Evolutionary conservation across 2,113 vertebrate genomes (phyloP).

Genomic region (Catharus fuscescens): DNA sequence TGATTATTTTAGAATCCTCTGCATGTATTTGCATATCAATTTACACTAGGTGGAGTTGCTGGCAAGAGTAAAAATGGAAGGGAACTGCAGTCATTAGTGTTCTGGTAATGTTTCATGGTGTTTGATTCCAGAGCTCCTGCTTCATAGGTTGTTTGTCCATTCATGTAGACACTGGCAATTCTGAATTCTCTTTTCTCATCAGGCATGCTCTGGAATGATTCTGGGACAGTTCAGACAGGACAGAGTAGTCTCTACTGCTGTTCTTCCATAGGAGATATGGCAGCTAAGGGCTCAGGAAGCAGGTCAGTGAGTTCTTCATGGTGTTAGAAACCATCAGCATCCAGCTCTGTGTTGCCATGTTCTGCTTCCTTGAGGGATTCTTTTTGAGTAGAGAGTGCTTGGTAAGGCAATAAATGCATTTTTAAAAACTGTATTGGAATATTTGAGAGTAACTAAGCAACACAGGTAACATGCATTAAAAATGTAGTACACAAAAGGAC

Average conservation of each 20-base stretch:
- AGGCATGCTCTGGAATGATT: background rate
- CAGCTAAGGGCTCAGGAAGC: background rate
- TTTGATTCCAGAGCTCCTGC: background rate
- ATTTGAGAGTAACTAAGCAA: background rate
- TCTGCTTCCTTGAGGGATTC: background rate
- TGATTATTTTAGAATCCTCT: background rate
- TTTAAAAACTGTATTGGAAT: background rate
- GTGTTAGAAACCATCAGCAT: background rate
- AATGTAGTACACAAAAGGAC: background rate
- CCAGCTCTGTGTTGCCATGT: background rate
- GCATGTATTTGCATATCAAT: background rate
- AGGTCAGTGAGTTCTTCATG: background rate
- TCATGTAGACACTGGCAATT: background rate
- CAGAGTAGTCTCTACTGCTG: background rate
- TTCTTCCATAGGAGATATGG: fast-evolving
- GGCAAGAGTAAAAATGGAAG: background rate
- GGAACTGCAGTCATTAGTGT: background rate
- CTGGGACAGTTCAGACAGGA: background rate
- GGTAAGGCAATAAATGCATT: background rate
- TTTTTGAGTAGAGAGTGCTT: background rate
- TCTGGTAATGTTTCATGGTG: background rate
- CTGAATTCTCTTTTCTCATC: background rate
- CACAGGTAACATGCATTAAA: background rate
- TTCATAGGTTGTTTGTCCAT: background rate
- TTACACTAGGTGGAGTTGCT: background rate